Base-by-base conservation (phyloP, 2,888 invertebrate species). In the Aporophyla nigra region DNA sequence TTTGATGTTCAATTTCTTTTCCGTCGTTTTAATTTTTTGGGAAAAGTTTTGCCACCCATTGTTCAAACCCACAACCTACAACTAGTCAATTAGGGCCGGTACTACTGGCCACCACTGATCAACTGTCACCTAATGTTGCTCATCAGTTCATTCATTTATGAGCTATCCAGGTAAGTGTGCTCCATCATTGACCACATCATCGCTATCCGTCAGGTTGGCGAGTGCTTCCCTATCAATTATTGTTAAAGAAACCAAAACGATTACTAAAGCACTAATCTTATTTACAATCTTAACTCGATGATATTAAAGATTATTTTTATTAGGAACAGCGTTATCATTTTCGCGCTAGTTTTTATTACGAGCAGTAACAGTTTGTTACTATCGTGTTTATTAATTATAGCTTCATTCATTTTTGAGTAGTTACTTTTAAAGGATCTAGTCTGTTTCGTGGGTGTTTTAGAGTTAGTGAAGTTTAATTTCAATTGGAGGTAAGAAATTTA, bases 231-330 rank as follows among this genome's bases (percentile, higher is more conserved):
- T 24, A 58, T 24, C 56, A 24, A 16, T 16, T 9, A 27, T 24
- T 56, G n/a, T 56, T 2, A 24, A 56, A 49, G 21, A n/a, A 59
- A 63, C 33, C 5, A 14, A 65, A 70, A 33, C 24, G 21, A 53
- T 43, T 51, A 24, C 27, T 2, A 65, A 24, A 80, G 56, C 80
- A 56, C 67, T 78, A 40, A 65, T 5, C 19, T 54, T 78, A 67
- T 78, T 73, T 63, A 73, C 80, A 51, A 62, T 63, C 51, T 58
- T 4, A 51, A 46, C 62, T 51, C 69, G 59, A 68, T 74, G 21
- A 69, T 43, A 74, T 79, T 54, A 27, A 49, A 74, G 51, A 54
- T 46, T 14, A 68, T 74, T 21, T 49, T 71, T 80, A 76, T 40
- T 46, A 70, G 1, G 70, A 53, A 63, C 80, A 74, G 46, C 54